Conservation (phyloP, 2,113 vertebrate genomes). For the Ceyx melanurus region DNA sequence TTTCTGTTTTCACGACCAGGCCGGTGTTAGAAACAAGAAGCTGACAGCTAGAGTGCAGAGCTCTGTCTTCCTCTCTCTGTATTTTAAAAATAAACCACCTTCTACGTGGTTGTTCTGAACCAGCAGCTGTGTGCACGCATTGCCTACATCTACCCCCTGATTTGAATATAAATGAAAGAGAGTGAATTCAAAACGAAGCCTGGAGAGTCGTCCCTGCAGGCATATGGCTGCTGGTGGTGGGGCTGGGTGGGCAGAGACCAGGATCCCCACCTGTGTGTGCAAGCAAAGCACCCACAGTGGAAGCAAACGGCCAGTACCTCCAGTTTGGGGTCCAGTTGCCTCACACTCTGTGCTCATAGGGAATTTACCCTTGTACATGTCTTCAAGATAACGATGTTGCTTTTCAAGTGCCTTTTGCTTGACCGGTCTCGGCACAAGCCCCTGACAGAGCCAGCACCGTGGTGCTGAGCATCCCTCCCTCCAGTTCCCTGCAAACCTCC, state of each 20-base stretch:
- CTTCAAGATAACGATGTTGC: background rate
- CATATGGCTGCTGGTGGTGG: background rate
- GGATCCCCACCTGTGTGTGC: accelerated
- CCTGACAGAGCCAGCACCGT: background rate
- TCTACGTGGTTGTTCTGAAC: background rate
- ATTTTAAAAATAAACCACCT: slow-evolving; percentile 23
- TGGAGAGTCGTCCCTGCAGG: background rate
- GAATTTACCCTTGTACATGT: background rate
- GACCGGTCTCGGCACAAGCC: background rate
- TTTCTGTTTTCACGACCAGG: background rate
- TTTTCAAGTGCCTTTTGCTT: background rate
- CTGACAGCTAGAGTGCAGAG: background rate
- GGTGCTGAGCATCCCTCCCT: background rate
- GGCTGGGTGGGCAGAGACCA: background rate
- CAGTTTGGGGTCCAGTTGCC: background rate
- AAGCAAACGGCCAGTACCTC: background rate
- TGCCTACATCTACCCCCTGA: slow-evolving; percentile 37
- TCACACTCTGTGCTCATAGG: accelerated
- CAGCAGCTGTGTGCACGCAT: background rate
- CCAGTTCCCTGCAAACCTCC: background rate
- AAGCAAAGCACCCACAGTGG: background rate
- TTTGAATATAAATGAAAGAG: slow-evolving; percentile 31
- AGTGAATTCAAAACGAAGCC: slow-evolving; percentile 14
- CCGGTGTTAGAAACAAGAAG: background rate
- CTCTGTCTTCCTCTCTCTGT: background rate